Percentiles rank a stretch among this genome's conserved stretches.
Evolutionary conservation across 1,140 invertebrate species (phyloP).

Genomic region (Brachionus paranguensis): DNA sequence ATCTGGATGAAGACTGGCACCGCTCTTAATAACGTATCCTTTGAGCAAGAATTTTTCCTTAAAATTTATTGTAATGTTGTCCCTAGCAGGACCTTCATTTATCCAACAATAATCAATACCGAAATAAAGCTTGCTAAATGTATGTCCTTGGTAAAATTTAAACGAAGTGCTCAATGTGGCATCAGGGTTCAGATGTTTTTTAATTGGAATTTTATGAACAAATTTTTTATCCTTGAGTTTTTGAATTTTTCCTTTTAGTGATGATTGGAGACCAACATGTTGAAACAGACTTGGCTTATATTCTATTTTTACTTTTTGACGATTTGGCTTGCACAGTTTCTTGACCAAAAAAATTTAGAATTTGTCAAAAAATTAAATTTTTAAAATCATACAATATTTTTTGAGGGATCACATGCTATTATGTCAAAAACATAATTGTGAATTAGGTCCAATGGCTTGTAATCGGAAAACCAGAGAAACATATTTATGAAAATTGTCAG

Average conservation of each 20-base stretch:
- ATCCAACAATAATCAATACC: slow-evolving; percentile 91
- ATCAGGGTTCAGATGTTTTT: slow-evolving; percentile 65
- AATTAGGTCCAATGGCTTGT: slow-evolving; percentile 94
- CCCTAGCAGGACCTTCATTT: slow-evolving; percentile 71
- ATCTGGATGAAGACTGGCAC: background rate
- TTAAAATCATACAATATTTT: slow-evolving; percentile 44
- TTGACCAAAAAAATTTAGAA: slow-evolving; percentile 67
- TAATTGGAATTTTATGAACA: slow-evolving; percentile 75
- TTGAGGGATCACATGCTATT: slow-evolving; percentile 69
- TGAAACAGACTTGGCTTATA: slow-evolving; percentile 89
- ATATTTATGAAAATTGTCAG: slow-evolving; percentile 81
- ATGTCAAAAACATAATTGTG: slow-evolving; percentile 82
- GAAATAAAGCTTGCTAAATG: slow-evolving; percentile 72
- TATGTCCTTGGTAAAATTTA: slow-evolving; percentile 75
- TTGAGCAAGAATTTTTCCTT: background rate
- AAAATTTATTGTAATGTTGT: slow-evolving; percentile 72
- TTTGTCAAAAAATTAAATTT: background rate
- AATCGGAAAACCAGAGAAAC: slow-evolving; percentile 87
- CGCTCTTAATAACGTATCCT: slow-evolving; percentile 17
- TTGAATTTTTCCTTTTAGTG: slow-evolving; percentile 90
- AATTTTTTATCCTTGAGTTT: slow-evolving; percentile 91
- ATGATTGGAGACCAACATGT: slow-evolving; percentile 89
- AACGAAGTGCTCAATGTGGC: slow-evolving; percentile 71
- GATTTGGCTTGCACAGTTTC: slow-evolving; percentile 49
- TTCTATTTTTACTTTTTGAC: slow-evolving; percentile 47